phyloP scores from a whole-genome alignment of 2,888 invertebrate genomes.

The Trichogramma evanescens region DNA sequence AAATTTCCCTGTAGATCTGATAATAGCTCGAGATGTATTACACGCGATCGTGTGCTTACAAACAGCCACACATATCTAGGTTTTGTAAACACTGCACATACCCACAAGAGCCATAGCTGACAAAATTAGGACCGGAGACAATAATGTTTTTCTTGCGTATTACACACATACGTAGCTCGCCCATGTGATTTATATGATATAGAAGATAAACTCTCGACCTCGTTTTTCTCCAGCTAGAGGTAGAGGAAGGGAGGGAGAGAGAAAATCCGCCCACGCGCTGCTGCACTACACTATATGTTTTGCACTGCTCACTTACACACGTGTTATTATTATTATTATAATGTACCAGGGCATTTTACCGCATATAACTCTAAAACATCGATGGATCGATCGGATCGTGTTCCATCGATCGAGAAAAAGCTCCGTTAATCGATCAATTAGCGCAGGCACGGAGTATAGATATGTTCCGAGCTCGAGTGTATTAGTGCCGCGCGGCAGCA shows the following conservation, averaged over 20 bases:
- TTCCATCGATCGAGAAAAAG: constrained; percentile 15
- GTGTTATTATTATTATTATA: too few species aligned
- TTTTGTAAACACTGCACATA: neutral
- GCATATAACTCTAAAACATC: neutral
- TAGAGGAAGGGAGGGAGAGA: too few species aligned
- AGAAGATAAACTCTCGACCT: constrained; percentile 5
- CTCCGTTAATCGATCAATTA: constrained; percentile 34
- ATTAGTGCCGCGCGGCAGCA: constrained; percentile 1
- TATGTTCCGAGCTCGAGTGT: constrained; percentile 2
- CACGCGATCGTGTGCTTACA: neutral
- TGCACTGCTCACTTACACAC: too few species aligned
- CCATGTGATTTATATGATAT: too few species aligned
- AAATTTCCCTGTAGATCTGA: too few species aligned
- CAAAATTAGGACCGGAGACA: too few species aligned
- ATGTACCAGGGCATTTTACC: too few species aligned
- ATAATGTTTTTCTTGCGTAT: too few species aligned
- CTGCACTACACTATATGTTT: too few species aligned
- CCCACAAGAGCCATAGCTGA: neutral
- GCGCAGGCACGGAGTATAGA: constrained; percentile 15
- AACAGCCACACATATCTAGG: neutral
- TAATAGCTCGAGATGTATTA: too few species aligned
- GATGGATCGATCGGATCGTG: constrained; percentile 7
- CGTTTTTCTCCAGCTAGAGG: neutral
- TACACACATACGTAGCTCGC: too few species aligned
- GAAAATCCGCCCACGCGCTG: too few species aligned